Percentiles rank a stretch among this genome's conserved stretches.
phyloP scores from a whole-genome alignment of 2,113 vertebrate species.

The Octodon degus region DNA sequence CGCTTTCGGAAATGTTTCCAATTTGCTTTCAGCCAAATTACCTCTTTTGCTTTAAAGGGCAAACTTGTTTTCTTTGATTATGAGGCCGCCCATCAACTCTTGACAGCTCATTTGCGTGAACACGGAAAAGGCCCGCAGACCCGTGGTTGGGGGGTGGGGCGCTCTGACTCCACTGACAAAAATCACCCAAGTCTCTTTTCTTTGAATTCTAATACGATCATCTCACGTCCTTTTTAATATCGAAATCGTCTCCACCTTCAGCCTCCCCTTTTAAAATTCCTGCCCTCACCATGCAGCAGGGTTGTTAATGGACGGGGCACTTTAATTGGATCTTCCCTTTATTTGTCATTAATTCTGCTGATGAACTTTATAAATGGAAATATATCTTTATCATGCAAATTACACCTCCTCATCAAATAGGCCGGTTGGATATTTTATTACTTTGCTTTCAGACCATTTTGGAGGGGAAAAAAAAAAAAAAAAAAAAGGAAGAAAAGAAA shows the following conservation, averaged over 20 bases:
- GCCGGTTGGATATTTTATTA: slow-evolving; percentile 67
- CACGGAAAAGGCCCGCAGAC: slow-evolving; percentile 15
- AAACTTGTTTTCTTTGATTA: slow-evolving; percentile 78
- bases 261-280: slow-evolving; percentile 57
- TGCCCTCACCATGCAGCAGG: slow-evolving; percentile 55
- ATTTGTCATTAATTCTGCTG: slow-evolving; percentile 77
- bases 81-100: slow-evolving; percentile 44
- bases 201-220: slow-evolving; percentile 58
- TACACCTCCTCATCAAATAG: slow-evolving; percentile 30
- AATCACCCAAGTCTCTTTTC: slow-evolving; percentile 46
- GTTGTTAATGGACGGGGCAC: slow-evolving; percentile 36
- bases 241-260: slow-evolving; percentile 60
- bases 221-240: slow-evolving; percentile 54
- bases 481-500: background rate
- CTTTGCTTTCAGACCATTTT: slow-evolving; percentile 48
- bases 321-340: slow-evolving; percentile 67
- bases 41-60: slow-evolving; percentile 81
- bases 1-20: slow-evolving; percentile 55
- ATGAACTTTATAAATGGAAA: slow-evolving; percentile 79
- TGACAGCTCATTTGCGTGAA: slow-evolving; percentile 77
- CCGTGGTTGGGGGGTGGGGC: background rate
- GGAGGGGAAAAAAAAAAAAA: background rate
- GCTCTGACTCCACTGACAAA: slow-evolving; percentile 3
- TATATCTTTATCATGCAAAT: slow-evolving; percentile 80
- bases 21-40: slow-evolving; percentile 80